phyloP scores from a whole-genome alignment of 2,113 vertebrate species.

The Paedocypris sp. region DNA sequence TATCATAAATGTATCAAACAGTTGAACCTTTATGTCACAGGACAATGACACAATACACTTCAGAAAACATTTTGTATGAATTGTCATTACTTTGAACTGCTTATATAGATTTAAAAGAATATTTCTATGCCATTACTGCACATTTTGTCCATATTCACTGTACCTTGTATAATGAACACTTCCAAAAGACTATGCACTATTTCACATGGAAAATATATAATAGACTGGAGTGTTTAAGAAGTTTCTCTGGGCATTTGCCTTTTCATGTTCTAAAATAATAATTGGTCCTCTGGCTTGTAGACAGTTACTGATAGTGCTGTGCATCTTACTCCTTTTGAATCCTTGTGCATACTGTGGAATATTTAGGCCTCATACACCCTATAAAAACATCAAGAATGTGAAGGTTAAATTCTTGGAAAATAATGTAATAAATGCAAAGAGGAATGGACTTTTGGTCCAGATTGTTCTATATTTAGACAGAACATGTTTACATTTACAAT shows the following conservation, averaged over 20 bases:
- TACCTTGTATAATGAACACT: slow-evolving; percentile 15
- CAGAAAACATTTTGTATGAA: slow-evolving; percentile 21
- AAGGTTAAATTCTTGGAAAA: too few relatives aligned
- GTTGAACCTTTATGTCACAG: too few relatives aligned
- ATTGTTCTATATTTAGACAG: too few relatives aligned
- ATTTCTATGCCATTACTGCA: slow-evolving; percentile 23
- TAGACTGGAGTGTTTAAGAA: slow-evolving; percentile 40
- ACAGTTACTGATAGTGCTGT: slow-evolving; percentile 24
- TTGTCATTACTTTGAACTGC: slow-evolving; percentile 7
- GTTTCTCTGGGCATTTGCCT: slow-evolving; percentile 17
- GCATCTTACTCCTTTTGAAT: slow-evolving; percentile 12
- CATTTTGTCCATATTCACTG: slow-evolving; percentile 28
- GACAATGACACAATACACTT: too few relatives aligned
- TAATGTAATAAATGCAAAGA: too few relatives aligned
- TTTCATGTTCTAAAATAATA: slow-evolving; percentile 16
- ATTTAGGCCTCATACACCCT: slow-evolving; percentile 66
- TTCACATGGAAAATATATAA: slow-evolving; percentile 33
- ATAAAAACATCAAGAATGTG: slow-evolving; percentile 23
- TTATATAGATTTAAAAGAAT: slow-evolving; percentile 28
- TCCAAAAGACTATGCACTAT: neutral
- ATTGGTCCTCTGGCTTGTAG: slow-evolving; percentile 23
- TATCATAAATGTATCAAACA: too few relatives aligned
- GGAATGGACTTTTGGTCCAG: too few relatives aligned
- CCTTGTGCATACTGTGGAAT: neutral
- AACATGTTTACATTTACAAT: too few relatives aligned